These are phyloP conservation scores for Pollenia angustigena DNA, from an alignment of 2,888 invertebrate species.

Conservation along the genomic window DNA sequence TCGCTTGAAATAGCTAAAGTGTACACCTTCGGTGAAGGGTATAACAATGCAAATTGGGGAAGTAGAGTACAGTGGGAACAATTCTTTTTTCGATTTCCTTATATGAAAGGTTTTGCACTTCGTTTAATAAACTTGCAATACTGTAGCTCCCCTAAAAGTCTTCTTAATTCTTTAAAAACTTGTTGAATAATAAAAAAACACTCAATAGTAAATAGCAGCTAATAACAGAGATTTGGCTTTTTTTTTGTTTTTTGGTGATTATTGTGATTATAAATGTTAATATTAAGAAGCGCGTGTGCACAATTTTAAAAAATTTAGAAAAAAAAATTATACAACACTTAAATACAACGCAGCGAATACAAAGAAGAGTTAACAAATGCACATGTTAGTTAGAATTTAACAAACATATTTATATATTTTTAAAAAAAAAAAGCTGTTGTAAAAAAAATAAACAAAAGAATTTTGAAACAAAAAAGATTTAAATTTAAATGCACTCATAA, in stretches of 20 bases:
- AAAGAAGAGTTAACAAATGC: background rate
- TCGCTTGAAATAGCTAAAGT: too few relatives aligned
- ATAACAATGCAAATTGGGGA: too few relatives aligned
- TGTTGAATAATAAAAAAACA: conserved; percentile 9
- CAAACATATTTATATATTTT: background rate
- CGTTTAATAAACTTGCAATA: background rate
- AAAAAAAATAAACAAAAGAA: conserved; percentile 60
- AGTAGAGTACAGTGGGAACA: too few relatives aligned
- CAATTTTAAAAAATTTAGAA: conserved; percentile 37
- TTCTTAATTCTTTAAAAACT: background rate
- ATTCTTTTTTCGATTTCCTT: too few relatives aligned
- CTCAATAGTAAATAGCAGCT: conserved; percentile 20
- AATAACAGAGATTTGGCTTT: conserved; percentile 39
- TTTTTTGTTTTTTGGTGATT: conserved; percentile 37
- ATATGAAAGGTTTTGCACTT: background rate
- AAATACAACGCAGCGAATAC: background rate
- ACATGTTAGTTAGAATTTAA: conserved; percentile 14
- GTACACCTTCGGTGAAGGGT: too few relatives aligned
- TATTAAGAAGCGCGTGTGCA: conserved; percentile 59
- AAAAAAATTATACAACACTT: conserved; percentile 25
- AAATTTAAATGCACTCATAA: conserved; percentile 40
- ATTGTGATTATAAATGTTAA: conserved; percentile 63
- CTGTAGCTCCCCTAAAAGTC: background rate
- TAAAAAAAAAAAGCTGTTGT: conserved; percentile 9
- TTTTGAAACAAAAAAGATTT: conserved; percentile 50